These are phyloP conservation scores for Apotomis capreana DNA, from an alignment of 2,888 invertebrate species.

Conservation along the genomic window DNA sequence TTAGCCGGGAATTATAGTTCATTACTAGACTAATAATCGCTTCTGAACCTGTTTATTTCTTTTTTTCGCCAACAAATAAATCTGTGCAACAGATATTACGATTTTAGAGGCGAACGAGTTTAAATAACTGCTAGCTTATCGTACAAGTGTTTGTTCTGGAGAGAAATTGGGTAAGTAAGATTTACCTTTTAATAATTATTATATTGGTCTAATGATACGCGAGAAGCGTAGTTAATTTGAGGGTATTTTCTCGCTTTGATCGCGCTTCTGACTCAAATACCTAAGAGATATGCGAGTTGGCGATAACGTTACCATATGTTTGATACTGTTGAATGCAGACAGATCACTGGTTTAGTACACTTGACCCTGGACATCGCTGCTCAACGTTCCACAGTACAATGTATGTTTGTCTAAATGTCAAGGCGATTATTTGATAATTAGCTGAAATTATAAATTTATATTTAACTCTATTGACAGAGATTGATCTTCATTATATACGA, in stretches of 20 bases:
- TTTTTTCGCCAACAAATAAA: not conserved
- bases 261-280: no score
- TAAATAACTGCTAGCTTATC: not conserved
- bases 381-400: conserved; percentile 16
- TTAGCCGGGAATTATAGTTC: conserved; percentile 14
- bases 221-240: no score
- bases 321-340: no score
- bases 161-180: no score
- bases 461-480: not conserved
- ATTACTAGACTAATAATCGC: conserved; percentile 5
- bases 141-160: no score
- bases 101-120: not conserved
- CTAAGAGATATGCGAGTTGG: no score
- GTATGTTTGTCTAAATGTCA: conserved; percentile 18
- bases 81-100: not conserved
- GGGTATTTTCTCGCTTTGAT: no score
- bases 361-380: conserved; percentile 21
- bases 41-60: not conserved
- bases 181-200: no score
- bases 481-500: no score
- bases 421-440: conserved; percentile 22
- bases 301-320: no score
- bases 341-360: not conserved
- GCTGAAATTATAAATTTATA: conserved; percentile 17
- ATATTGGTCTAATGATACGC: no score